Conservation (phyloP, 2,888 invertebrate species). For the Megastigmus dorsalis region DNA sequence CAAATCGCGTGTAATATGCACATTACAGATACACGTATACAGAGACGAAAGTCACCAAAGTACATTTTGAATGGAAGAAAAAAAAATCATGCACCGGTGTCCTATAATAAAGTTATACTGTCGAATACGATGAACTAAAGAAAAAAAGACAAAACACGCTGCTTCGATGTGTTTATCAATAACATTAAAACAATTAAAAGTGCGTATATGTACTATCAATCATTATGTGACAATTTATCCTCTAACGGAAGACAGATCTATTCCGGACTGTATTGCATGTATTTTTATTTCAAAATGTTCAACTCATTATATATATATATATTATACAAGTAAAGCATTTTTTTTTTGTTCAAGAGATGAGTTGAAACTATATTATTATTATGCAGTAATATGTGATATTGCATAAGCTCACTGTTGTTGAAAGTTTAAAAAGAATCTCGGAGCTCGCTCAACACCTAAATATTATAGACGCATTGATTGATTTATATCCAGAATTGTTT, state of each 20-base stretch:
- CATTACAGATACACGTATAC: neutral
- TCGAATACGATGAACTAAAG: too few species aligned
- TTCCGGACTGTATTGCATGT: slow-evolving; percentile 2
- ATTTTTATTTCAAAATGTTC: too few species aligned
- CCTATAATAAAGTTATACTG: slow-evolving; percentile 18
- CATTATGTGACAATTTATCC: slow-evolving; percentile 19
- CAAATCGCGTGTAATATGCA: neutral
- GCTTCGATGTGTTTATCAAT: slow-evolving; percentile 25
- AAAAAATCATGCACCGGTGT: slow-evolving; percentile 5
- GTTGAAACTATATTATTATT: too few species aligned
- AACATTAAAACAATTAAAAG: slow-evolving; percentile 22
- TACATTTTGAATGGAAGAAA: slow-evolving; percentile 12
- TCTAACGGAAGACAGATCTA: neutral
- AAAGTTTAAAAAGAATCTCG: too few species aligned
- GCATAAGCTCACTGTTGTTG: too few species aligned
- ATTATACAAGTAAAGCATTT: too few species aligned
- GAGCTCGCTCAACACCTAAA: too few species aligned
- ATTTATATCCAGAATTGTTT: too few species aligned
- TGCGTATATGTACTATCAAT: slow-evolving; percentile 20
- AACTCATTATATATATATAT: too few species aligned
- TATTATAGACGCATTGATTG: too few species aligned
- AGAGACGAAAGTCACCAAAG: neutral
- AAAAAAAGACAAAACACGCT: slow-evolving; percentile 5
- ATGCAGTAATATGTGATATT: too few species aligned
- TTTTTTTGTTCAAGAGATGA: too few species aligned